These are phyloP conservation scores for Lycocerus yunnanus DNA, from an alignment of 2,888 invertebrate genomes.

Conservation along the genomic window DNA sequence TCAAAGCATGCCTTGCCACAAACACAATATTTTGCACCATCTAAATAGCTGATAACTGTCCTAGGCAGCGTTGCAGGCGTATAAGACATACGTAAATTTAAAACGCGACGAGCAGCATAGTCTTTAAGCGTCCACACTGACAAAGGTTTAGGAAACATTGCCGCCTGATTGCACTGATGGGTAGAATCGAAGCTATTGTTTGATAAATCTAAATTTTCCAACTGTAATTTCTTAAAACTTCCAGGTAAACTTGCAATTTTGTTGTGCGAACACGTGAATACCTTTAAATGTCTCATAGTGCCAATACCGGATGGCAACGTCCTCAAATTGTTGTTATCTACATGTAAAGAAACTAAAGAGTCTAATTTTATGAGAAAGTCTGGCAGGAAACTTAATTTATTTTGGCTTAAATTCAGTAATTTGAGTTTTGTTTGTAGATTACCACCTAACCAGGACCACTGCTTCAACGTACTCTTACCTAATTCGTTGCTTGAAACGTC, in stretches of 20 bases:
- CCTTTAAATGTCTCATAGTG: conserved; percentile 60
- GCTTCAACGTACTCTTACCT: conserved; percentile 58
- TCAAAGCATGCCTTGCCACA: conserved; percentile 60
- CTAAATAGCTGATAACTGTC: conserved; percentile 64
- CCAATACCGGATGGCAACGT: conserved; percentile 70
- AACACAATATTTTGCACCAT: conserved; percentile 65
- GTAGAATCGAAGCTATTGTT: conserved; percentile 59
- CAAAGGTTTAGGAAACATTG: conserved; percentile 43
- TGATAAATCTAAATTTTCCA: conserved; percentile 64
- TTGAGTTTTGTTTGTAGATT: conserved; percentile 60
- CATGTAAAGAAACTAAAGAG: conserved; percentile 65
- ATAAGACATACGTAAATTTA: conserved; percentile 61
- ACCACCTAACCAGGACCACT: conserved; percentile 72
- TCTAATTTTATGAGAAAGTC: conserved; percentile 66
- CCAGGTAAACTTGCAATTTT: conserved; percentile 63
- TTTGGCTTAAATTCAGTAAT: conserved; percentile 68
- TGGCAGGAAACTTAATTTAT: conserved; percentile 64
- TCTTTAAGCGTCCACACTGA: conserved; percentile 61
- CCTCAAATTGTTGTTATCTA: conserved; percentile 65
- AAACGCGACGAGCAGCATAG: conserved; percentile 59
- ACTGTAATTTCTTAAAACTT: conserved; percentile 59
- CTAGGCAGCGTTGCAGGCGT: conserved; percentile 62
- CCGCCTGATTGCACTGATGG: conserved; percentile 23
- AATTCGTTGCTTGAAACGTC: conserved; percentile 68
- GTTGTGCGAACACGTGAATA: conserved; percentile 63